Conservation (phyloP, 1,140 invertebrate genomes). For the Conus betulinus region DNA sequence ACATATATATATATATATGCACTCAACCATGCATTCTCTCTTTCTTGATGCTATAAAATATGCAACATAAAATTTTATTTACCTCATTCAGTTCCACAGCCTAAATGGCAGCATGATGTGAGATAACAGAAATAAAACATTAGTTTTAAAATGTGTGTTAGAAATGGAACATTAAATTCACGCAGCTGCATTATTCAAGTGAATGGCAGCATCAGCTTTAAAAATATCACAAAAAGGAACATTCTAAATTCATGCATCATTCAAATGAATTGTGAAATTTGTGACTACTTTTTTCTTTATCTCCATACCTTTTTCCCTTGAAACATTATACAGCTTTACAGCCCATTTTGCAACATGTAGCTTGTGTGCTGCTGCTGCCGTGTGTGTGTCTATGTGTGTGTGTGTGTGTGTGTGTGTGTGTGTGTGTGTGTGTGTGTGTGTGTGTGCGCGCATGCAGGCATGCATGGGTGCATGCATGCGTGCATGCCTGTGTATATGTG, state of each 20-base stretch:
- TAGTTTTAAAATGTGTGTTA: neutral
- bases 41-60: neutral
- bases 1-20: neutral
- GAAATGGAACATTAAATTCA: neutral
- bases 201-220: neutral
- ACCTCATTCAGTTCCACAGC: constrained; percentile 41
- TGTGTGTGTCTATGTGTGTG: too few species aligned
- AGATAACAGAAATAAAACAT: neutral
- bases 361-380: too few species aligned
- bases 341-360: too few species aligned
- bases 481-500: neutral
- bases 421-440: too few species aligned
- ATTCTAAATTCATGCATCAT: too few species aligned
- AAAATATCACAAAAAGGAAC: neutral
- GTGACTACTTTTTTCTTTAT: neutral
- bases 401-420: too few species aligned
- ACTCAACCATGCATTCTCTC: neutral
- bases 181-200: neutral
- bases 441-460: neutral
- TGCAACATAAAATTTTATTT: neutral
- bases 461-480: neutral
- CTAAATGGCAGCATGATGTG: constrained; percentile 22
- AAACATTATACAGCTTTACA: neutral
- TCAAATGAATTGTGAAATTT: too few species aligned
- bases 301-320: neutral